Conservation (phyloP, 2,888 invertebrate species). For the Hirtodrosophila duncani region DNA sequence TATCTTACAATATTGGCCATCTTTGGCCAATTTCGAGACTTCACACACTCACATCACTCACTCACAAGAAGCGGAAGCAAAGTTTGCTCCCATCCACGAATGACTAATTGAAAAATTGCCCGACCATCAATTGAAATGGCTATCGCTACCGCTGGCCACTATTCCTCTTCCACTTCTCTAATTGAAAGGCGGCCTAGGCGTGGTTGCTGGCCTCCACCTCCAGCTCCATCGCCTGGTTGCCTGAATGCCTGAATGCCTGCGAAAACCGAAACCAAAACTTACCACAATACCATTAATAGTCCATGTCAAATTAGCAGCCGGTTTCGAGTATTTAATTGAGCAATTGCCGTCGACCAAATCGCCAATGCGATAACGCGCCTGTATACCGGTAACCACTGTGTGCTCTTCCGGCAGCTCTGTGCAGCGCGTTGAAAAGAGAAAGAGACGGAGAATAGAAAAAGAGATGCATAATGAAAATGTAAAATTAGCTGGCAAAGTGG, state of each 20-base stretch:
- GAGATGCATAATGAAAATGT: slow-evolving; percentile 45
- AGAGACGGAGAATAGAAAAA: slow-evolving; percentile 9
- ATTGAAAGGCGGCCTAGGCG: slow-evolving; percentile 11
- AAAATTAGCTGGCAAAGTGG: slow-evolving; percentile 53
- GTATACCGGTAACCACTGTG: slow-evolving; percentile 80
- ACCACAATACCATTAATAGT: slow-evolving; percentile 80
- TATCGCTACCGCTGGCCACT: slow-evolving; percentile 8
- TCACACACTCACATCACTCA: too few relatives aligned
- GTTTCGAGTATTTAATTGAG: slow-evolving; percentile 80
- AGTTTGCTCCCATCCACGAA: slow-evolving; percentile 16
- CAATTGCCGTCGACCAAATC: slow-evolving; percentile 81
- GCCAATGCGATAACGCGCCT: slow-evolving; percentile 80
- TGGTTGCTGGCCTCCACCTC: slow-evolving; percentile 7
- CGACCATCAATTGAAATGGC: slow-evolving; percentile 60
- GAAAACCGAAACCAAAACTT: slow-evolving; percentile 70
- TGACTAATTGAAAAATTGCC: slow-evolving; percentile 64
- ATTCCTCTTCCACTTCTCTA: slow-evolving; percentile 17
- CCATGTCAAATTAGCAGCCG: slow-evolving; percentile 82
- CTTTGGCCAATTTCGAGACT: too few relatives aligned
- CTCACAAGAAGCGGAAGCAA: too few relatives aligned
- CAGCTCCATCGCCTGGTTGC: too few relatives aligned
- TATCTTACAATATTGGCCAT: too few relatives aligned
- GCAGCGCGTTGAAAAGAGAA: slow-evolving; percentile 8
- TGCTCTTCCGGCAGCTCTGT: slow-evolving; percentile 80
- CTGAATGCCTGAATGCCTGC: slow-evolving; percentile 10